Evolutionary conservation across 1,140 invertebrate species (phyloP).

Genomic region (Bombus breviceps): DNA sequence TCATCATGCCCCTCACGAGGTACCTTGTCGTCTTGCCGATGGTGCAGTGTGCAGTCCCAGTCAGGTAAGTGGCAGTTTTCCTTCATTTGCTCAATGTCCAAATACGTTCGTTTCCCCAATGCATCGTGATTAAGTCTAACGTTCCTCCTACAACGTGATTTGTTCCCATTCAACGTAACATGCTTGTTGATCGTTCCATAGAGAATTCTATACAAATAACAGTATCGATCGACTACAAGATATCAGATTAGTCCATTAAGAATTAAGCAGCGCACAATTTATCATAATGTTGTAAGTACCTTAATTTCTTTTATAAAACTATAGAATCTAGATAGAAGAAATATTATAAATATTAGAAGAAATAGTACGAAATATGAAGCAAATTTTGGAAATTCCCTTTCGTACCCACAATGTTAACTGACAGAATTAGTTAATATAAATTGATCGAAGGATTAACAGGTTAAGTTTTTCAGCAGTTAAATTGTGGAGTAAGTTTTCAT

Average conservation of each 20-base stretch:
- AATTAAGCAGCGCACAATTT: too few species aligned
- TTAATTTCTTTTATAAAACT: not conserved
- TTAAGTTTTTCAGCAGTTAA: not conserved
- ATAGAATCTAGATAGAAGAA: not conserved
- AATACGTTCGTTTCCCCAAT: not conserved
- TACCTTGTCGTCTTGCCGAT: conserved; percentile 91
- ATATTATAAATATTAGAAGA: not conserved
- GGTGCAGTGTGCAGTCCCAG: conserved; percentile 91
- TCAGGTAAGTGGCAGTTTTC: conserved; percentile 83
- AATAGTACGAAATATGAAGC: too few species aligned
- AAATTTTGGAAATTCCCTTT: not conserved
- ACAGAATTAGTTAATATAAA: not conserved
- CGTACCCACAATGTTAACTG: not conserved
- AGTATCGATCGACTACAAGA: not conserved
- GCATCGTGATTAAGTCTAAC: conserved; percentile 8
- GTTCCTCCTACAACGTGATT: not conserved
- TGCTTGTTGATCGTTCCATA: too few species aligned
- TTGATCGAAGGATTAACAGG: not conserved
- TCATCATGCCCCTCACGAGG: conserved; percentile 88
- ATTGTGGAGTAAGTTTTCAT: not conserved
- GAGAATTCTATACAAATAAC: not conserved
- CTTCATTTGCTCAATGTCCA: conserved; percentile 25
- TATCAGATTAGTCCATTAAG: too few species aligned
- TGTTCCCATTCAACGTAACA: not conserved
- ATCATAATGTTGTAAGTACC: too few species aligned